Base-by-base conservation (phyloP, 2,888 invertebrate genomes). In the Phlogophora meticulosa region DNA sequence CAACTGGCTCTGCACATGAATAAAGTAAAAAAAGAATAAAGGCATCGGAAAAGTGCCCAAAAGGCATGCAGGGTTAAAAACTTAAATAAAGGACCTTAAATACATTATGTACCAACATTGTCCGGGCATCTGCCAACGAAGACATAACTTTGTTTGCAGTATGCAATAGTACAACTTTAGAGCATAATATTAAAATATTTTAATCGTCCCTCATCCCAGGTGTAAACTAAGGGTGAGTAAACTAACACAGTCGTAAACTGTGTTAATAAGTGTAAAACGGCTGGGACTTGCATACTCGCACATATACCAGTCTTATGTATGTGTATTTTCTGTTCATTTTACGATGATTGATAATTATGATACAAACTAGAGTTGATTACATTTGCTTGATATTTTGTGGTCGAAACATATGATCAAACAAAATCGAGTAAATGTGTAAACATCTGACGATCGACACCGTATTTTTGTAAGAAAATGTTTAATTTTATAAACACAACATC, bases 221-320 rank as follows among this genome's bases (percentile, higher is more conserved):
- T 79, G 81, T 48, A 43, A 67, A 60, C 28, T 63, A 58, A 58
- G 17, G 58, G 63, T 34, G 40, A 58, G 36, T 46, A 28, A 51
- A 81, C 74, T 82, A 80, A 78, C 79, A 77, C 76, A 80, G 76
- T 82, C 83, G 65, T 90, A 88, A 90, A 88, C 79, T 81, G 77
- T 84, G 84, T 83, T 86, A 88, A 86, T 88, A 87, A 87, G 80
- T 75, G 74, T 61, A 77, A 81, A 86, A 78, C 89, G 89, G 85
- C 84, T 88, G 87, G 22, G 59, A 68, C 69, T 49, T 51, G 40
- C 51, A 45, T 28, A 15, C n/a, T n/a, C n/a, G 28, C 28, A n/a
- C n/a, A n/a, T n/a, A 58, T 11, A 49, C 10, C n/a, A 10, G 24
- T 15, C 7, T 69, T 60, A 32, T 17, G 43, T 60, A 32, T 17